Conservation (phyloP, 2,888 invertebrate genomes). For the Zelleria hepariella region DNA sequence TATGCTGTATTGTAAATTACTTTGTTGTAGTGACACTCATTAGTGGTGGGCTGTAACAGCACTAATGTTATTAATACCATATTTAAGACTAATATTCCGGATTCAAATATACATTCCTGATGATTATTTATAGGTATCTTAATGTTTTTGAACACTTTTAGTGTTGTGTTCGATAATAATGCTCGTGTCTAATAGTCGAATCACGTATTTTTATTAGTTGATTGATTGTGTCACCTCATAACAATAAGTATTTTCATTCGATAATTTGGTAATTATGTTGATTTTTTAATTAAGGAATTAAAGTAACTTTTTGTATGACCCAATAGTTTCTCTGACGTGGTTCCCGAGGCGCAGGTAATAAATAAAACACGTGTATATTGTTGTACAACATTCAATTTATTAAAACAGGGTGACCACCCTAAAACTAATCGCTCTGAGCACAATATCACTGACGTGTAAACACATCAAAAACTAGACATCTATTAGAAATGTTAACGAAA, state of each 20-base stretch:
- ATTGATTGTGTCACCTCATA: background rate
- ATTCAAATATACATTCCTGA: background rate
- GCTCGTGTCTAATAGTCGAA: too few relatives aligned
- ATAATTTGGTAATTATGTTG: background rate
- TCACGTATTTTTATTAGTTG: background rate
- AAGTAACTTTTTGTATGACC: background rate
- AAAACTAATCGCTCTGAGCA: slow-evolving; percentile 46
- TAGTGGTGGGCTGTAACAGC: too few relatives aligned
- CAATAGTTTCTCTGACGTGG: background rate
- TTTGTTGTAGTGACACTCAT: too few relatives aligned
- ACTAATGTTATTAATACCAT: too few relatives aligned
- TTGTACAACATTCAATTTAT: slow-evolving; percentile 27
- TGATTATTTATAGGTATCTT: background rate
- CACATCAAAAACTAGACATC: slow-evolving; percentile 30
- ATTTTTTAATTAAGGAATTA: background rate
- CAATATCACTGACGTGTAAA: slow-evolving; percentile 51
- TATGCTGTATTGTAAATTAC: background rate
- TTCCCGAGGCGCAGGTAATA: background rate
- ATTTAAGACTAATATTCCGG: background rate
- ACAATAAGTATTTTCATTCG: background rate
- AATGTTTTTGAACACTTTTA: background rate
- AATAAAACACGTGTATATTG: slow-evolving; percentile 14
- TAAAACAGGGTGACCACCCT: slow-evolving; percentile 33
- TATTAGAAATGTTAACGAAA: slow-evolving; percentile 28
- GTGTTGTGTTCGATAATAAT: background rate